Percentiles rank a stretch among this genome's conserved stretches.
Evolutionary conservation across 2,797 vertebrate species (phyloP).

Genomic region (Cottoperca gobio): DNA sequence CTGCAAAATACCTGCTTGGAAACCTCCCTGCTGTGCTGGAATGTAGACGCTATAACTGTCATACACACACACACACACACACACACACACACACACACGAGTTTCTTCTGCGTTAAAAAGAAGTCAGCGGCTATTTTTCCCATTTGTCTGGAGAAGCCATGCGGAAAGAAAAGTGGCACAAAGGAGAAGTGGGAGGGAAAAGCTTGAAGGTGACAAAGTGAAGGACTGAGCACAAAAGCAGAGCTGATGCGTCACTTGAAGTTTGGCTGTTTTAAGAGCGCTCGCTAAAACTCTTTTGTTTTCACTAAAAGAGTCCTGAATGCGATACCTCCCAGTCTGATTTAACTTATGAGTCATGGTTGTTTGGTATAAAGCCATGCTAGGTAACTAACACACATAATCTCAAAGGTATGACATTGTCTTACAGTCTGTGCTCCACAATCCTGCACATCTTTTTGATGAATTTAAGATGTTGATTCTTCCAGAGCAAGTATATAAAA

Average conservation of each 20-base stretch:
- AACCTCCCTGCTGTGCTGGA: slow-evolving; percentile 77
- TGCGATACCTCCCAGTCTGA: slow-evolving; percentile 50
- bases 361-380: slow-evolving; percentile 16
- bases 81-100: slow-evolving; percentile 47
- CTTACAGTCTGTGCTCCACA: not conserved
- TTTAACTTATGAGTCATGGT: slow-evolving; percentile 47
- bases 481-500: slow-evolving; percentile 14
- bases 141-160: slow-evolving; percentile 71
- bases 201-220: slow-evolving; percentile 76
- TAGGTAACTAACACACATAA: slow-evolving; percentile 19
- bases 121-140: slow-evolving; percentile 61
- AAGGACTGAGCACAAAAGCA: slow-evolving; percentile 75
- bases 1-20: slow-evolving; percentile 68
- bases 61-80: slow-evolving; percentile 32
- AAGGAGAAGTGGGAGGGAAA: slow-evolving; percentile 66
- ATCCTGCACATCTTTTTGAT: slow-evolving; percentile 27
- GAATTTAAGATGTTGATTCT: slow-evolving; percentile 54
- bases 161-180: slow-evolving; percentile 61
- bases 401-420: slow-evolving; percentile 10
- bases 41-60: slow-evolving; percentile 78
- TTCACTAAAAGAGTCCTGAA: slow-evolving; percentile 36
- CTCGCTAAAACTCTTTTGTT: slow-evolving; percentile 69
- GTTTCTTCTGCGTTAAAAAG: slow-evolving; percentile 56
- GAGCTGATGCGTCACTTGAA: slow-evolving; percentile 55
- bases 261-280: slow-evolving; percentile 57